Evolutionary conservation across 2,797 vertebrate genomes (phyloP).

Genomic region (Selene dorsalis): DNA sequence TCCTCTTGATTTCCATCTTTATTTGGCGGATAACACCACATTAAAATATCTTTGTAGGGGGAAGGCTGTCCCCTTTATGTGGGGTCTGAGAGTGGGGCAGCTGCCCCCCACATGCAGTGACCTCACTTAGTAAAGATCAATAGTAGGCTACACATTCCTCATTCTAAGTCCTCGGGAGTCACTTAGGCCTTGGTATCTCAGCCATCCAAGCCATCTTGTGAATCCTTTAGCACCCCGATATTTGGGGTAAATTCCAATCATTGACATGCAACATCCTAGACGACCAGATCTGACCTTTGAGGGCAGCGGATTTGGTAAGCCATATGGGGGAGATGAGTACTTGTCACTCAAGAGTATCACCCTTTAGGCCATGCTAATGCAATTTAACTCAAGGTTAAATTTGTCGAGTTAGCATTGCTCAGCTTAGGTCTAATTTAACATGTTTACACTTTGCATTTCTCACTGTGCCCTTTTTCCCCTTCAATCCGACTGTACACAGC

Average conservation of each 20-base stretch:
- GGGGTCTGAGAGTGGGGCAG: conserved; percentile 59
- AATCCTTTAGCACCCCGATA: conserved; percentile 71
- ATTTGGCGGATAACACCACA: conserved; percentile 40
- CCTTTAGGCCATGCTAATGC: conserved; percentile 42
- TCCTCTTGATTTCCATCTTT: conserved; percentile 37
- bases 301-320: conserved; percentile 66
- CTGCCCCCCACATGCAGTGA: conserved; percentile 73
- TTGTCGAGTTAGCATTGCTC: conserved; percentile 32
- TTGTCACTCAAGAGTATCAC: conserved; percentile 72
- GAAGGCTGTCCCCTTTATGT: conserved; percentile 60
- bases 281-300: conserved; percentile 78
- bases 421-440: conserved; percentile 31
- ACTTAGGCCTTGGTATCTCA: conserved; percentile 76
- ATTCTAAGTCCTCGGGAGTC: conserved; percentile 67
- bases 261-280: conserved; percentile 72
- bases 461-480: conserved; percentile 19
- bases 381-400: conserved; percentile 48
- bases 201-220: conserved; percentile 73
- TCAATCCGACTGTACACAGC: conserved; percentile 34
- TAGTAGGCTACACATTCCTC: conserved; percentile 78
- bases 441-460: conserved; percentile 45
- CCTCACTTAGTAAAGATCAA: conserved; percentile 79
- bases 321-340: conserved; percentile 62
- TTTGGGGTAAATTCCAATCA: conserved; percentile 80
- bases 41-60: conserved; percentile 61